Percentiles rank a stretch among this genome's conserved stretches.
Evolutionary conservation across 2,888 invertebrate species (phyloP).

Genomic region (Lithophane ornitopus): DNA sequence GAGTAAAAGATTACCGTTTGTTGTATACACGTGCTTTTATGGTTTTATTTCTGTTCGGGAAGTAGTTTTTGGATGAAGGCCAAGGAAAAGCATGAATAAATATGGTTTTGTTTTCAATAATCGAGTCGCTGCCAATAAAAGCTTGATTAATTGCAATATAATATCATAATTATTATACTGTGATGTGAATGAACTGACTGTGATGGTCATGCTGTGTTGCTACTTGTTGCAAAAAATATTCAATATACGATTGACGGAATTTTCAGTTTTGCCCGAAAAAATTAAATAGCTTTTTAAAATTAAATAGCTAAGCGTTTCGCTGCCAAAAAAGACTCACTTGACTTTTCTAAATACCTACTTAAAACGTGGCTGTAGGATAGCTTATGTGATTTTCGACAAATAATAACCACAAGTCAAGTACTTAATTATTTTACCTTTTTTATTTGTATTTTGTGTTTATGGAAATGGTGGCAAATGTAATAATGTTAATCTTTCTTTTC

Average conservation of each 20-base stretch:
- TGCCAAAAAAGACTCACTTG: not conserved
- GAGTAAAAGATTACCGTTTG: constrained; percentile 11
- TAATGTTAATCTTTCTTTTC: not conserved
- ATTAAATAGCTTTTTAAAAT: not conserved
- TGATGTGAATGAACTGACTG: not conserved
- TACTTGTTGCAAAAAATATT: not conserved
- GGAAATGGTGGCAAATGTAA: not conserved
- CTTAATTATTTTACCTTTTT: not conserved
- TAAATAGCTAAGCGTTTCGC: no score
- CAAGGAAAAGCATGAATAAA: constrained; percentile 4
- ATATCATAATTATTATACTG: not conserved
- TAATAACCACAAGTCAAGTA: not conserved
- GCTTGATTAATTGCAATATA: not conserved
- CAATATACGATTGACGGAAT: not conserved
- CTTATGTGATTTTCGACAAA: not conserved
- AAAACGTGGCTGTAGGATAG: not conserved
- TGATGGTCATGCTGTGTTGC: not conserved
- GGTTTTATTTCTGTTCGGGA: constrained; percentile 23
- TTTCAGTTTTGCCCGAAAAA: not conserved
- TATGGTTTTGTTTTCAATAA: constrained; percentile 1
- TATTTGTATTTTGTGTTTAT: not conserved
- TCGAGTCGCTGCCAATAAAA: constrained; percentile 2
- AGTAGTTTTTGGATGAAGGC: constrained; percentile 11
- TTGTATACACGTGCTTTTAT: constrained; percentile 12
- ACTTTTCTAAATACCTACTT: not conserved